Base-by-base conservation (phyloP, 2,797 vertebrate genomes). In the Rhabdomys pumilio region DNA sequence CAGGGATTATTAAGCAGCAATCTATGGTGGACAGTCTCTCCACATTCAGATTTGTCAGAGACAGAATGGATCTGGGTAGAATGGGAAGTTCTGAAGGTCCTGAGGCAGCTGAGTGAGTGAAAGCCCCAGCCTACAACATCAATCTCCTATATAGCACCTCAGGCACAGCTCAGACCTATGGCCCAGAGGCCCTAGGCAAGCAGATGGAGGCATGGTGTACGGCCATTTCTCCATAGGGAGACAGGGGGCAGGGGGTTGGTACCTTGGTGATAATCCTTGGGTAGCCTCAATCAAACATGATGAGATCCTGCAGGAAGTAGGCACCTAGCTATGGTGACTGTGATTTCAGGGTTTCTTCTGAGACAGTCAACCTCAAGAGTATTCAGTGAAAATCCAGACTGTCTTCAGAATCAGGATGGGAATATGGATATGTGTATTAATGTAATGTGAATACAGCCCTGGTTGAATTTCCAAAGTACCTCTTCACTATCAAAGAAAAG, bases 391-490 rank as follows among this genome's bases (percentile, higher is more conserved):
- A 95, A 82, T 65, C 38, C 29, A 86, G 72, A 88, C 34, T 59
- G 15, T 22, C 2, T 47, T 72, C 69, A 22, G 1, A 89, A 53
- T 65, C 26, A 26, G 2, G 38, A 47, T 87, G 29, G 22, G 47
- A 10, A 72, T 47, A 41, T 65, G 41, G 72, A 17, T 57, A 31
- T 47, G 17, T 82, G 4, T 69, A 34, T 22, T 67, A 76, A 59
- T 59, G 44, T n/a, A 9, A 76, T 53, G 63, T 50, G 15, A 81
- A 65, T 34, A 67, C 57, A 41, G 31, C 53, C 85, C 76, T 47
- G 24, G 29, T 76, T 86, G 76, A 53, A 90, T 20, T 84, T 94
- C 83, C 14, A 59, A 92, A 96, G 65, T 88, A 84, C 41, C 41
- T 19, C 15, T 84, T 90, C 8, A 53, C 69, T 67, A 73, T 79